These are phyloP conservation scores for Conomelus anceps DNA, from an alignment of 2,888 invertebrate species.

Conservation along the genomic window DNA sequence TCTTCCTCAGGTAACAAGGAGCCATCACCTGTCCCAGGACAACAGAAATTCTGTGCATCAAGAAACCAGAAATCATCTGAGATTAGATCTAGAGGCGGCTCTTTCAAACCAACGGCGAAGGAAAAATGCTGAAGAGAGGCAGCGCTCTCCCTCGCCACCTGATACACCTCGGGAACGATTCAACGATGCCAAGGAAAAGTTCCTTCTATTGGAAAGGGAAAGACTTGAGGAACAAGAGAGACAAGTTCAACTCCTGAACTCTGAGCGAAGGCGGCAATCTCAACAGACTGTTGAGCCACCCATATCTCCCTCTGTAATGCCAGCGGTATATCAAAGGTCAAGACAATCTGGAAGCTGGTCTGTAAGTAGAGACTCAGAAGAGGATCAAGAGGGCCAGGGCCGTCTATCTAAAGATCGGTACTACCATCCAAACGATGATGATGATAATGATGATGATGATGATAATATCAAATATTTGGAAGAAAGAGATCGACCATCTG, in stretches of 20 bases:
- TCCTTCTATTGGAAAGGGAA: constrained; percentile 69
- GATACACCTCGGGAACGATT: constrained; percentile 41
- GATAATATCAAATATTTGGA: constrained; percentile 13
- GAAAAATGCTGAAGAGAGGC: constrained; percentile 29
- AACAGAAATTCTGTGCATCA: neutral
- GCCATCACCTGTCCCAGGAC: neutral
- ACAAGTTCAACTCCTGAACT: constrained; percentile 38
- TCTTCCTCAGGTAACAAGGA: neutral
- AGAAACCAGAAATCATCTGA: neutral
- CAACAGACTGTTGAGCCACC: constrained; percentile 26
- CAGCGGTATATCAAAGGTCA: constrained; percentile 5
- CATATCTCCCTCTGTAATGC: constrained; percentile 22
- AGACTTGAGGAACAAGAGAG: constrained; percentile 51
- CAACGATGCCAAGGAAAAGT: constrained; percentile 81
- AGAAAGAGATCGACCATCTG: constrained; percentile 17
- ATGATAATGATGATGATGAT: constrained; percentile 15
- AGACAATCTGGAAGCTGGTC: constrained; percentile 23
- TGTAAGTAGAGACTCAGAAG: constrained; percentile 26
- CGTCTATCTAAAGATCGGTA: constrained; percentile 20
- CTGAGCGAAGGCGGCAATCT: constrained; percentile 19
- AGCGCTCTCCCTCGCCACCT: constrained; percentile 32
- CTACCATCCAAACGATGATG: constrained; percentile 15
- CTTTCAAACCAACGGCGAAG: constrained; percentile 2
- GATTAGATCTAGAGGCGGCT: neutral
- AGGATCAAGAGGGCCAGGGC: constrained; percentile 23